Conservation (phyloP, 2,113 vertebrate genomes). For the Sphaerodactylus townsendi region DNA sequence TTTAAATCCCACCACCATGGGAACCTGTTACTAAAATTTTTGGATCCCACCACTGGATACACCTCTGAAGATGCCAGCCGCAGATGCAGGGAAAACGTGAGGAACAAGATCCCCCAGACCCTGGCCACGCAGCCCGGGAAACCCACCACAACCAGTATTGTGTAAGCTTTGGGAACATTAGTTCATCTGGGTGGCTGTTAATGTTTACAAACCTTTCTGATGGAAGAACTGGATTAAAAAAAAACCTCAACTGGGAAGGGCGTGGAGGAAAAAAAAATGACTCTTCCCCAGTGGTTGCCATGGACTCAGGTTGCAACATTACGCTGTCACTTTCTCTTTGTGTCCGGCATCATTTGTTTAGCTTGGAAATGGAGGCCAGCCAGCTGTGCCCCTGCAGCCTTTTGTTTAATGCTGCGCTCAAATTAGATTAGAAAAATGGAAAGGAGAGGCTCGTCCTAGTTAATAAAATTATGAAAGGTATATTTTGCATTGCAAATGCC, state of each 20-base stretch:
- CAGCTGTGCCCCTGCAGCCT: not conserved
- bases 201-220: not conserved
- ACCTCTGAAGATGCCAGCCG: no score
- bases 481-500: not conserved
- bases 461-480: not conserved
- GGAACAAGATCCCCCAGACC: no score
- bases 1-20: no score
- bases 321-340: not conserved
- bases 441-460: not conserved
- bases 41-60: no score
- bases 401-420: not conserved
- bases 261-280: not conserved
- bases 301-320: not conserved
- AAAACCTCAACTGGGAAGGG: not conserved
- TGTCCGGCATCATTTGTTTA: not conserved
- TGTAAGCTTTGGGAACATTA: no score
- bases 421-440: slow-evolving; percentile 3
- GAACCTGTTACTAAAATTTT: no score
- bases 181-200: not conserved
- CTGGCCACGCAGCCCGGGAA: no score
- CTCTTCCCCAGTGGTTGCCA: not conserved
- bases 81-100: no score
- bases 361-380: not conserved
- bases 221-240: not conserved
- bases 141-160: no score